Conservation (phyloP, 2,797 vertebrate species). For the Acrossocheilus wenchowensis region DNA sequence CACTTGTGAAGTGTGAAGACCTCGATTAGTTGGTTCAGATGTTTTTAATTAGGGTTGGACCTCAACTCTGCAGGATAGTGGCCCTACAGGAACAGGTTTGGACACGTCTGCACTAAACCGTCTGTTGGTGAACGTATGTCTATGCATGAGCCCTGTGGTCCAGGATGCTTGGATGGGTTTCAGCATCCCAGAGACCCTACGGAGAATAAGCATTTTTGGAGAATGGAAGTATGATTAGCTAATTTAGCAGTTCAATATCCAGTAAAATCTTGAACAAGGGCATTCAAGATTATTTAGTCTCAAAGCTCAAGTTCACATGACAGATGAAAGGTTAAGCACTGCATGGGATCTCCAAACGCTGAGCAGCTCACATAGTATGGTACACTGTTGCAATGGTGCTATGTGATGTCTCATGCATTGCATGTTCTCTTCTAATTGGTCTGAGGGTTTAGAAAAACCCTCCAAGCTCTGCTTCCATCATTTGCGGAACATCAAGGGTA, state of each 20-base stretch:
- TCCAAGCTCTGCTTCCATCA: constrained; percentile 63
- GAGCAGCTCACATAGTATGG: background rate
- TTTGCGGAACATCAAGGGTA: constrained; percentile 58
- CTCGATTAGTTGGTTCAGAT: background rate
- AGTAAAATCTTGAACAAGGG: background rate
- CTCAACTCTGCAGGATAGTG: background rate
- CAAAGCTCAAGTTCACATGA: background rate
- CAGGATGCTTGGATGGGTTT: background rate
- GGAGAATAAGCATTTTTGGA: background rate
- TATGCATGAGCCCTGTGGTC: background rate
- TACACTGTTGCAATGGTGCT: constrained; percentile 59
- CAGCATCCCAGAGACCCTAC: background rate
- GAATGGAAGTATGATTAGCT: background rate
- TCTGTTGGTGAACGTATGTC: background rate
- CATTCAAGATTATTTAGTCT: background rate
- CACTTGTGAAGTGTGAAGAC: background rate
- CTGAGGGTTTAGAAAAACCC: constrained; percentile 61
- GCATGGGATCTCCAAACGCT: background rate
- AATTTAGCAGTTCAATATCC: background rate
- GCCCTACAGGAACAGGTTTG: background rate
- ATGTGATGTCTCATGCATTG: constrained; percentile 59
- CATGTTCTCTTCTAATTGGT: constrained; percentile 60
- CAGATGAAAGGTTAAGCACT: background rate
- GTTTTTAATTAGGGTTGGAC: background rate
- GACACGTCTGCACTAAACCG: background rate